Conservation (phyloP, 2,113 vertebrate species). For the Pantherophis guttatus region DNA sequence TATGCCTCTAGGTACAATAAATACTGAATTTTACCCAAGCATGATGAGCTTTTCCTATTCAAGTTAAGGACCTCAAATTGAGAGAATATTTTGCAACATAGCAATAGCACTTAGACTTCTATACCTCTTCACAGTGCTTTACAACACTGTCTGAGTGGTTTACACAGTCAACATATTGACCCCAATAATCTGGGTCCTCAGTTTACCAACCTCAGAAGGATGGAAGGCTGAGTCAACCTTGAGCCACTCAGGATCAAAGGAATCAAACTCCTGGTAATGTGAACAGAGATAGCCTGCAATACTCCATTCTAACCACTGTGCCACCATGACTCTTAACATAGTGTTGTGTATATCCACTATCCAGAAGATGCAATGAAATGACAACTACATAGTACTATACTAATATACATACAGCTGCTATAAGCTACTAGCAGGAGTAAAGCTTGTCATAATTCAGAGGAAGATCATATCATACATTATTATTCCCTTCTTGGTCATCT, state of each 20-base stretch:
- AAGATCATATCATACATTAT: neutral
- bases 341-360: neutral
- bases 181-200: neutral
- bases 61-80: neutral
- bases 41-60: neutral
- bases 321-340: neutral
- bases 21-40: neutral
- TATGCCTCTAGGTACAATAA: neutral
- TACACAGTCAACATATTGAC: neutral
- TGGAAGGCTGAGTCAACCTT: neutral
- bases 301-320: neutral
- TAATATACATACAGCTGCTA: neutral
- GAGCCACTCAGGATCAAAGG: neutral
- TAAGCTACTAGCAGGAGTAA: neutral
- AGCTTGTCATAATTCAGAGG: neutral
- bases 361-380: neutral
- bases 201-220: neutral
- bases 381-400: neutral
- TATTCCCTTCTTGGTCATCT: neutral
- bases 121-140: neutral
- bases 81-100: neutral
- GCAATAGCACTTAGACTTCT: neutral
- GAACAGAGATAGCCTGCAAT: neutral
- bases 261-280: neutral
- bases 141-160: neutral